Evolutionary conservation across 2,113 vertebrate species (phyloP).

Genomic region (Erythrocercus mccallii): DNA sequence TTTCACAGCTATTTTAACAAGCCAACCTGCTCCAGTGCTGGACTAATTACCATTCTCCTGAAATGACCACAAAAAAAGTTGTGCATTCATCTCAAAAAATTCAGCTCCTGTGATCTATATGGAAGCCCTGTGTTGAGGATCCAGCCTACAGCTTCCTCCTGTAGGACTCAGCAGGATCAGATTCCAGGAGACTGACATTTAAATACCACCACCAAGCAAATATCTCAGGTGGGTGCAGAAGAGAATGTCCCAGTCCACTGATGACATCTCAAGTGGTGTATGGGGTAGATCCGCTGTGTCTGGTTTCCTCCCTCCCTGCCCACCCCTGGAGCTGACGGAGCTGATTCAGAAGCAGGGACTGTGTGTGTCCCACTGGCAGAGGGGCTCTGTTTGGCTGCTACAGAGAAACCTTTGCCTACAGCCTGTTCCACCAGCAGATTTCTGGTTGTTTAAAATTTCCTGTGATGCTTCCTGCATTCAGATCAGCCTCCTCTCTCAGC

Average conservation of each 20-base stretch:
- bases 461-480: background rate
- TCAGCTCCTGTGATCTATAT: background rate
- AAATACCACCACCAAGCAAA: background rate
- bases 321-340: background rate
- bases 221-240: background rate
- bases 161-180: rapidly evolving
- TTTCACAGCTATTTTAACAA: background rate
- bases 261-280: background rate
- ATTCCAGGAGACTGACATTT: background rate
- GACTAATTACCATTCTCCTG: background rate
- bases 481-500: background rate
- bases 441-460: background rate
- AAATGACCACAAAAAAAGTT: background rate
- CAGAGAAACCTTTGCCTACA: background rate
- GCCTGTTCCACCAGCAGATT: background rate
- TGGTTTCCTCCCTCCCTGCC: background rate
- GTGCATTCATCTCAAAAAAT: background rate
- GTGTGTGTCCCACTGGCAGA: background rate
- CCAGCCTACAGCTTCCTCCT: background rate
- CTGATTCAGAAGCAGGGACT: background rate
- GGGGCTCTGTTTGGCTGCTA: background rate
- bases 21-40: background rate
- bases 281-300: rapidly evolving
- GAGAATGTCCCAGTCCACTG: background rate
- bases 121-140: background rate